Evolutionary conservation across 64 coral and sea anemone genomes (phyloP).

Genomic region (Montipora foliosa): DNA sequence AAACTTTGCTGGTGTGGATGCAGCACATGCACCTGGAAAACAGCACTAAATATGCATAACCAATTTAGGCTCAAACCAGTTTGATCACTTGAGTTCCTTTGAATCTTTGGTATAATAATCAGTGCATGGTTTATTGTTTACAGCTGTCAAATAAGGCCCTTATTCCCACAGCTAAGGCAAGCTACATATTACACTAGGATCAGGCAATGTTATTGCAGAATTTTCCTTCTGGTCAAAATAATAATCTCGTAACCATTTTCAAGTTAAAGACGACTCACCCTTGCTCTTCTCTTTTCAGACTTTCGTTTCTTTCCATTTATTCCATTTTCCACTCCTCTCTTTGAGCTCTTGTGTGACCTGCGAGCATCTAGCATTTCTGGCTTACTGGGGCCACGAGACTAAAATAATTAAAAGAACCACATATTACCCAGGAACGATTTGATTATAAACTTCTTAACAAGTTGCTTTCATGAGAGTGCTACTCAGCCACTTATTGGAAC

Average conservation of each 20-base stretch:
- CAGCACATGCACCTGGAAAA: background rate
- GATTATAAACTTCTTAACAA: background rate
- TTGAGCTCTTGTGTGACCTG: slow-evolving; percentile 78
- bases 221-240: no score
- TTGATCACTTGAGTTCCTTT: slow-evolving; percentile 31
- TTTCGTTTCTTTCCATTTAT: slow-evolving; percentile 76
- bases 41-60: slow-evolving; percentile 16
- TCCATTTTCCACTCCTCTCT: slow-evolving; percentile 88
- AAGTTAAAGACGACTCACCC: slow-evolving; percentile 3
- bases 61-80: slow-evolving; percentile 35
- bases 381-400: slow-evolving; percentile 87
- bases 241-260: no score
- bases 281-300: slow-evolving; percentile 60
- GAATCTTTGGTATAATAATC: slow-evolving; percentile 16
- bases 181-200: background rate
- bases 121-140: slow-evolving; percentile 14
- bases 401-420: slow-evolving; percentile 32
- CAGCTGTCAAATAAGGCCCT: slow-evolving; percentile 6
- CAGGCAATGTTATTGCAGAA: background rate
- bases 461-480: no score
- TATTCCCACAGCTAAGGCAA: background rate
- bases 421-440: background rate
- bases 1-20: background rate
- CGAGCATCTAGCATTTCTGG: slow-evolving; percentile 69
- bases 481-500: background rate